A percentile compares a stretch with the other conserved stretches of the same genome.
These are phyloP conservation scores for Ivindomyrus marchei DNA, from an alignment of 2,113 vertebrate genomes.

Conservation along the genomic window DNA sequence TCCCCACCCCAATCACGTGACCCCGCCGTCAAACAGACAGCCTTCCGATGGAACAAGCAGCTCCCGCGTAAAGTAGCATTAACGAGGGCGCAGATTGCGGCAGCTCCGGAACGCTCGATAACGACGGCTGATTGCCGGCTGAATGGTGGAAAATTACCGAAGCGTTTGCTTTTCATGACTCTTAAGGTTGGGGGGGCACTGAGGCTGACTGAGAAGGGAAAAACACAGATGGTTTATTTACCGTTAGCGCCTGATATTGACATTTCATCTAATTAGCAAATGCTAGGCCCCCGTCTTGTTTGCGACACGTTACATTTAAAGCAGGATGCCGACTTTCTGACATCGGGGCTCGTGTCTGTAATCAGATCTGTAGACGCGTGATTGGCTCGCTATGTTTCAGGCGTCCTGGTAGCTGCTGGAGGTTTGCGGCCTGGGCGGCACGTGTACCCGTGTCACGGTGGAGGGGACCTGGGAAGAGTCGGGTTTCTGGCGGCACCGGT, in stretches of 20 bases:
- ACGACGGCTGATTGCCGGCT: background rate
- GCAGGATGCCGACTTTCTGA: background rate
- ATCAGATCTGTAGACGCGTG: background rate
- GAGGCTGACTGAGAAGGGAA: background rate
- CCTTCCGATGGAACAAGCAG: background rate
- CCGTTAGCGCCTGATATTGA: background rate
- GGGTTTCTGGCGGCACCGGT: background rate
- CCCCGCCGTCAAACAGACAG: background rate
- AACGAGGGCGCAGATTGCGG: background rate
- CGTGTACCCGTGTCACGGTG: background rate
- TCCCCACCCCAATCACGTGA: background rate
- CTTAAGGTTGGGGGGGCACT: background rate
- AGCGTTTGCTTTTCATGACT: background rate
- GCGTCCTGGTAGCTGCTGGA: background rate
- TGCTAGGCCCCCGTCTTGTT: background rate
- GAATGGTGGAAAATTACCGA: conserved; percentile 9
- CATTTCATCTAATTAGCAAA: conserved; percentile 14
- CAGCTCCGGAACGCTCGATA: background rate
- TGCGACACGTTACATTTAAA: background rate
- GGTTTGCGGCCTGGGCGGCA: background rate
- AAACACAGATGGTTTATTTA: conserved; percentile 9
- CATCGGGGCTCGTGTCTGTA: background rate
- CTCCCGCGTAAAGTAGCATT: background rate
- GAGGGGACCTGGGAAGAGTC: background rate
- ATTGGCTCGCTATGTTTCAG: background rate